These are phyloP conservation scores for Danio kyathit DNA, from an alignment of 2,797 vertebrate genomes.

Conservation along the genomic window DNA sequence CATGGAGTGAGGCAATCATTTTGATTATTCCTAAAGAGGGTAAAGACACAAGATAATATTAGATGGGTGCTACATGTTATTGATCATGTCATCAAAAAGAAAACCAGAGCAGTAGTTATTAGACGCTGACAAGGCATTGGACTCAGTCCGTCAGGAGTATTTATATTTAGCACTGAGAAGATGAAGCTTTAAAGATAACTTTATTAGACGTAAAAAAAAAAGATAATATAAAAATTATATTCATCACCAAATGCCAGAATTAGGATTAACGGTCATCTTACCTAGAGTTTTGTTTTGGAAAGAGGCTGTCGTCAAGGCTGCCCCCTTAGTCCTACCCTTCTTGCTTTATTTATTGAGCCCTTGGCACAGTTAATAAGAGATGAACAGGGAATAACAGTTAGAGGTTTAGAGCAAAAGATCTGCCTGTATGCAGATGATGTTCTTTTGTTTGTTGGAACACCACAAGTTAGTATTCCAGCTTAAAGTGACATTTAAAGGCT, in stretches of 20 bases:
- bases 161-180: background rate
- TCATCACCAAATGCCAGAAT: conserved; percentile 1
- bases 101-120: no score
- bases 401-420: background rate
- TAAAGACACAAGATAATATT: no score
- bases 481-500: no score
- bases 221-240: no score
- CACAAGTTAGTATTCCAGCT: background rate
- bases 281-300: no score
- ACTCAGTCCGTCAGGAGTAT: conserved; percentile 7
- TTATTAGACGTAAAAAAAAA: background rate
- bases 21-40: no score
- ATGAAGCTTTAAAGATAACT: background rate
- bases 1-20: no score
- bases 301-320: background rate
- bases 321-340: background rate
- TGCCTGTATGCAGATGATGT: background rate
- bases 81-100: no score
- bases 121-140: background rate
- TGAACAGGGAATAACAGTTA: background rate
- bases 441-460: background rate
- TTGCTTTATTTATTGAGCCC: conserved; percentile 3
- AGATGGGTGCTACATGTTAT: no score
- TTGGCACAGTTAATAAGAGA: background rate
- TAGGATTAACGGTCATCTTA: background rate